Base-by-base conservation (phyloP, 2,888 invertebrate species). In the Rhimphoctona megacephalus region DNA sequence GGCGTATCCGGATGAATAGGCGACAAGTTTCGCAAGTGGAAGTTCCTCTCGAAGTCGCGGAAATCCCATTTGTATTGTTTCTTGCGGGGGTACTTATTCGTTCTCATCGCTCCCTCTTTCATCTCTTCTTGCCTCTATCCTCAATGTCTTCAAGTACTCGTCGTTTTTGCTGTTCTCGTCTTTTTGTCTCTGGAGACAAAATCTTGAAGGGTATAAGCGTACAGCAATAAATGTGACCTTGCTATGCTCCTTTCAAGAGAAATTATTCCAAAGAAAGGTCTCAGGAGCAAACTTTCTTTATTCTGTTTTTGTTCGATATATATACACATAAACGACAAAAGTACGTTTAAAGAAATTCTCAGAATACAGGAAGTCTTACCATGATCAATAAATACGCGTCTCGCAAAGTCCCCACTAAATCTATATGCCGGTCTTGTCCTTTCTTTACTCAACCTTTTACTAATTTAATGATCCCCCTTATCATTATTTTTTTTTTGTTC, bases 51-150 rank as follows among this genome's bases (percentile, higher is more conserved):
- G 57, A 57, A 70, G 69, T 80, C 70, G 79, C 66, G 83, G 57
- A 83, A 85, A 85, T 83, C 79, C 85, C 83, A 85, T 83, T 85
- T 85, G 70, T 83, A 82, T 83, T 85, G 85, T 85, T 85, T 80
- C 82, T 82, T 79, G 79, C 69, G 83, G 54, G 57, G 79, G 69
- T 64, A 82, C 78, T 85, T 79, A 70, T 79, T 85, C 85, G 69
- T 70, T 30, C 52, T 64, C 72, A 43, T 54, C 66, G 43, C 17
- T 30, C 46, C 30, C 46, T 76, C 64, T 25, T 17, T n/a, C 39
- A 25, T n/a, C 39, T 22, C 25, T 30, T 33, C 17, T 77, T 46
- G 7, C 14, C 57, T 57, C 72, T 39, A 64, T 61, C 46, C 49
- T 46, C 25, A 30, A 36, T 17, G 49, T 25, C 77, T 52, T 39